Evolutionary conservation across 2,797 vertebrate genomes (phyloP).

Genomic region (Rhinichthys osculus): DNA sequence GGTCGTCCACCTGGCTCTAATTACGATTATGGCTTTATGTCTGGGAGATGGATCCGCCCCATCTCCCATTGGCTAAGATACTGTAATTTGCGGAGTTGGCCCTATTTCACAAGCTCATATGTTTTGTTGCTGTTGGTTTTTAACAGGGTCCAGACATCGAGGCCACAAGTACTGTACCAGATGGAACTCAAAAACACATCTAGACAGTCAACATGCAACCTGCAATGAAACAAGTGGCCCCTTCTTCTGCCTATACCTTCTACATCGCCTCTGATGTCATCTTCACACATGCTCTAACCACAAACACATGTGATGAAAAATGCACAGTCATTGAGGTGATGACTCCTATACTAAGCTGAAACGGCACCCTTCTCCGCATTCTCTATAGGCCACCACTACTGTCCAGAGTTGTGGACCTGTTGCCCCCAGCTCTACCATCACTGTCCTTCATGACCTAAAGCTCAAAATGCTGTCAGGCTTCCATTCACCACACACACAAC

Average conservation of each 20-base stretch:
- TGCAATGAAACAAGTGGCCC: conserved; percentile 33
- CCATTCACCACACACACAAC: conserved; percentile 50
- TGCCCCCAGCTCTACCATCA: conserved; percentile 1
- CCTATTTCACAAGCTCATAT: conserved; percentile 28
- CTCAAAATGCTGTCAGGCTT: conserved; percentile 38
- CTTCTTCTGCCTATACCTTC: conserved; percentile 13
- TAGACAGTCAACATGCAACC: conserved; percentile 9
- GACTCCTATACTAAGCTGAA: neutral
- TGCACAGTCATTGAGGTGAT: conserved; percentile 75
- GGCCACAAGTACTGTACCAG: conserved; percentile 1
- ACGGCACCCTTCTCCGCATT: neutral
- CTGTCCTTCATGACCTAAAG: conserved; percentile 51
- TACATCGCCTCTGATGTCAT: conserved; percentile 4
- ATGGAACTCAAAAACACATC: conserved; percentile 23
- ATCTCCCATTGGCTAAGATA: conserved; percentile 69
- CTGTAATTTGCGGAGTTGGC: conserved; percentile 55
- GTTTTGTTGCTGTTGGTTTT: conserved; percentile 23
- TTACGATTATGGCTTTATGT: conserved; percentile 61
- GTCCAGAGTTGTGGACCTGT: neutral
- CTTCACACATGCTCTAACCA: conserved; percentile 61
- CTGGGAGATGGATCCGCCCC: conserved; percentile 61
- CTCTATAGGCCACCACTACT: neutral
- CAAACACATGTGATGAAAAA: conserved; percentile 75
- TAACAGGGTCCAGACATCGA: conserved; percentile 13
- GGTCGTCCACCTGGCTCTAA: conserved; percentile 66